A percentile compares a stretch with the other conserved stretches of the same genome.
Evolutionary conservation across 92 coral and sea anemone genomes (phyloP).

Genomic region (Epizoanthus fatuus): DNA sequence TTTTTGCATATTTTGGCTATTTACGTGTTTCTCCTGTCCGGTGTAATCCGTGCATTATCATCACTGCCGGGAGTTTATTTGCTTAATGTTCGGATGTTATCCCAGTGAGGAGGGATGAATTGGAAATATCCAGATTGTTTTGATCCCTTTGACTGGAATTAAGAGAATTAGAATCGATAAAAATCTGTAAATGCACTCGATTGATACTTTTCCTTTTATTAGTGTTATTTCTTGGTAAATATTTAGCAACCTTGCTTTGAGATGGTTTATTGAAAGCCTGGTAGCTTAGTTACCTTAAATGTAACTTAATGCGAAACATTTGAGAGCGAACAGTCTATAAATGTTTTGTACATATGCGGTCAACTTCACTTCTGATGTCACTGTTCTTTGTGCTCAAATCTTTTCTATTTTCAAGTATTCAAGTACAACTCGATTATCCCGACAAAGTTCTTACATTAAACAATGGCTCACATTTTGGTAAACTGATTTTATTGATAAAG

Average conservation of each 20-base stretch:
- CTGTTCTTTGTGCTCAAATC: neutral
- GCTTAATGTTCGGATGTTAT: constrained; percentile 5
- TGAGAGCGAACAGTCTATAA: constrained; percentile 3
- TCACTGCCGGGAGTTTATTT: neutral
- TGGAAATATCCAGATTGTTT: neutral
- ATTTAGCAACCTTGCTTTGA: constrained; percentile 36
- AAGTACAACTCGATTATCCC: constrained; percentile 9
- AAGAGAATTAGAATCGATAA: constrained; percentile 18
- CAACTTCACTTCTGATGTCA: constrained; percentile 25
- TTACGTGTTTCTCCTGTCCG: neutral
- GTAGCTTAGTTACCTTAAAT: constrained; percentile 36
- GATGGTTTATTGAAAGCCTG: constrained; percentile 30
- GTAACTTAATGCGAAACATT: neutral
- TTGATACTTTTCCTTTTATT: constrained; percentile 44
- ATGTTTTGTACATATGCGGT: constrained; percentile 20
- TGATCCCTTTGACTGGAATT: constrained; percentile 13
- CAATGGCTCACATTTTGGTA: constrained; percentile 27
- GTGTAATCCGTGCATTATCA: neutral
- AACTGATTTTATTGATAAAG: neutral
- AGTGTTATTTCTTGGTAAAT: constrained; percentile 38
- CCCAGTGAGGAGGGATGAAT: neutral
- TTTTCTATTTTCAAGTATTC: constrained; percentile 4
- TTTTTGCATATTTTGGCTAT: neutral
- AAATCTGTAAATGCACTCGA: constrained; percentile 32
- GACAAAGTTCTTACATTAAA: constrained; percentile 14